Evolutionary conservation across 1,140 invertebrate genomes (phyloP).

Genomic region (Calephelis virginiensis): DNA sequence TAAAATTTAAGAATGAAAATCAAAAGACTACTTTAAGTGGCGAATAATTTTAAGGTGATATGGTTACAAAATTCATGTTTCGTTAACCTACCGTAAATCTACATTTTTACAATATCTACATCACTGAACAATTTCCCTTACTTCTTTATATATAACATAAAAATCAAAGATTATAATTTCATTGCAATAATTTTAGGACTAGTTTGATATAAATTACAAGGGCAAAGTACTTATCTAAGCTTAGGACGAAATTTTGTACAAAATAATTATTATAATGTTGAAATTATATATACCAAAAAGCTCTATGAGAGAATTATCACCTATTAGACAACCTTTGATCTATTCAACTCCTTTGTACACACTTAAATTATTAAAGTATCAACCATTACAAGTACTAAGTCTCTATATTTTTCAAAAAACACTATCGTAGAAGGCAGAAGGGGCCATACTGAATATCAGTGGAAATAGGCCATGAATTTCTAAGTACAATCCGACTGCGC

Average conservation of each 20-base stretch:
- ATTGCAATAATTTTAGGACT: constrained; percentile 73
- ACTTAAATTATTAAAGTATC: constrained; percentile 24
- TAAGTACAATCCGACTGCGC: constrained; percentile 5
- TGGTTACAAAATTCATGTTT: constrained; percentile 73
- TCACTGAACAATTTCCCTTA: constrained; percentile 5
- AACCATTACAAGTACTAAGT: constrained; percentile 22
- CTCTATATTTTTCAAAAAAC: constrained; percentile 21
- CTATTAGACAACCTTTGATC: constrained; percentile 37
- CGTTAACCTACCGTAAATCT: constrained; percentile 53
- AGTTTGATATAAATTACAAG: constrained; percentile 73
- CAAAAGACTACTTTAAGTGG: constrained; percentile 34
- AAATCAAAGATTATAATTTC: constrained; percentile 42
- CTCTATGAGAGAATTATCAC: constrained; percentile 34
- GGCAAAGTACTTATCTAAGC: constrained; percentile 64
- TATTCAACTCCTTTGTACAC: constrained; percentile 49
- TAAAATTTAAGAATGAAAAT: constrained; percentile 9
- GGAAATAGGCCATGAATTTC: constrained; percentile 39
- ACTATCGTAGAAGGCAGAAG: constrained; percentile 46
- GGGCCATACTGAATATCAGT: constrained; percentile 49
- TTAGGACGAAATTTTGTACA: constrained; percentile 67
- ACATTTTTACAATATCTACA: constrained; percentile 75
- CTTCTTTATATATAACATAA: constrained; percentile 13
- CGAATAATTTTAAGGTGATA: constrained; percentile 63
- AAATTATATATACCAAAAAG: constrained; percentile 27
- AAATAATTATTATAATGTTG: constrained; percentile 41